Evolutionary conservation across 2,113 vertebrate genomes (phyloP).

Genomic region (Reinhardtius hippoglossoides): DNA sequence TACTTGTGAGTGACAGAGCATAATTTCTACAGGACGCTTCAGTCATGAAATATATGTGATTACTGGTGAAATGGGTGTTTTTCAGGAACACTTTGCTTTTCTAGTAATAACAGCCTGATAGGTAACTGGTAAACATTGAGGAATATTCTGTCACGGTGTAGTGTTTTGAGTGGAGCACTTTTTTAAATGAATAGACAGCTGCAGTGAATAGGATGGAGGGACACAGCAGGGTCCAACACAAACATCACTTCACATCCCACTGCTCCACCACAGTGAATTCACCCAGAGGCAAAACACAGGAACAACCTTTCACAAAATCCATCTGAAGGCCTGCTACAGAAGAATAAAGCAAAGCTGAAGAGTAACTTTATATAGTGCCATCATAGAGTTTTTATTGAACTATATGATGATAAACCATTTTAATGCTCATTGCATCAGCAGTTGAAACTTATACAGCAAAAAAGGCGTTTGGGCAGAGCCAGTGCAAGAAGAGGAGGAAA

Average conservation of each 20-base stretch:
- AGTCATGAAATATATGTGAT: slow-evolving; percentile 7
- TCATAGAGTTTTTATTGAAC: slow-evolving; percentile 72
- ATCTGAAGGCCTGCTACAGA: neutral
- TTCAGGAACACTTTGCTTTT: neutral
- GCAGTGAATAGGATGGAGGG: neutral
- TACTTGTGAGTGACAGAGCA: neutral
- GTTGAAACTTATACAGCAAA: slow-evolving; percentile 65
- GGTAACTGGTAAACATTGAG: neutral
- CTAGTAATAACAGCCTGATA: neutral
- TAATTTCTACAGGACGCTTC: neutral
- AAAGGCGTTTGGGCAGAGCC: slow-evolving; percentile 77
- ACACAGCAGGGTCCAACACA: slow-evolving; percentile 2
- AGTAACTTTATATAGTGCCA: slow-evolving; percentile 39
- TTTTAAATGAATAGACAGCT: neutral
- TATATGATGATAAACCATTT: slow-evolving; percentile 64
- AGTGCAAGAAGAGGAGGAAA: slow-evolving; percentile 73
- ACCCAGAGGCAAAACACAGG: neutral
- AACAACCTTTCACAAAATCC: neutral
- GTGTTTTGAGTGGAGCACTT: neutral
- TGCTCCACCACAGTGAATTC: neutral
- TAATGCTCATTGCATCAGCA: slow-evolving; percentile 65
- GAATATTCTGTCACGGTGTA: neutral
- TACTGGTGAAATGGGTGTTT: neutral
- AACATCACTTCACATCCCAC: neutral
- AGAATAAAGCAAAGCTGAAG: slow-evolving; percentile 5